Percentiles rank a stretch among this genome's conserved stretches.
Conservation (phyloP, 2,888 invertebrate species). For the Pseudeuparius sepicola region DNA sequence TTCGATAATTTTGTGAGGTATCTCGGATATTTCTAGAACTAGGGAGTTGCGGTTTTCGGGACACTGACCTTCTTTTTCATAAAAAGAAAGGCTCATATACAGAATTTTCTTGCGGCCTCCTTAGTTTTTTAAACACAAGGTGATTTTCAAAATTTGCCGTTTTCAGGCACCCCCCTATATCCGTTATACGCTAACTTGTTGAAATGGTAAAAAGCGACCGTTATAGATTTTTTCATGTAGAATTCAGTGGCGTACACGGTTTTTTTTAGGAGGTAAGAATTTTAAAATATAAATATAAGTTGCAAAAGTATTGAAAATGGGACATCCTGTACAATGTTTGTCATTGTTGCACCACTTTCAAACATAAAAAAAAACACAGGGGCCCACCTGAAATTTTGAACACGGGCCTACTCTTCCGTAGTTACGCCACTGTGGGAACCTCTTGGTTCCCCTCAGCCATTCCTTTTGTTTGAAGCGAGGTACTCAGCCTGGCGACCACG, state of each 20-base stretch:
- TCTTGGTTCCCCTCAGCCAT: too few species aligned
- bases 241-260: slow-evolving; percentile 1
- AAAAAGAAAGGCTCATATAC: neutral
- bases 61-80: neutral
- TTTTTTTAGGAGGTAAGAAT: too few species aligned
- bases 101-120: slow-evolving; percentile 1
- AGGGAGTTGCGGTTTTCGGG: neutral
- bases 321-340: too few species aligned
- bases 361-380: too few species aligned
- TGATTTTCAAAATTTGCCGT: neutral
- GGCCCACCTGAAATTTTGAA: too few species aligned
- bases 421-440: too few species aligned
- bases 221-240: slow-evolving; percentile 1
- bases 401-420: too few species aligned
- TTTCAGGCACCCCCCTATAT: slow-evolving; percentile 1
- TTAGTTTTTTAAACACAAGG: slow-evolving; percentile 1
- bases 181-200: neutral
- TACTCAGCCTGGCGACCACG: too few species aligned
- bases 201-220: neutral
- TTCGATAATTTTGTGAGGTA: neutral
- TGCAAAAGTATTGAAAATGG: too few species aligned
- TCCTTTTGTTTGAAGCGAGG: too few species aligned
- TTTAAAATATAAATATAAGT: too few species aligned
- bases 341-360: too few species aligned
- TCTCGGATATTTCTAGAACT: neutral